Evolutionary conservation across 2,888 invertebrate genomes (phyloP), one percentile per base, ranked within the genome.

Genomic region (Phragmatobia fuliginosa): DNA sequence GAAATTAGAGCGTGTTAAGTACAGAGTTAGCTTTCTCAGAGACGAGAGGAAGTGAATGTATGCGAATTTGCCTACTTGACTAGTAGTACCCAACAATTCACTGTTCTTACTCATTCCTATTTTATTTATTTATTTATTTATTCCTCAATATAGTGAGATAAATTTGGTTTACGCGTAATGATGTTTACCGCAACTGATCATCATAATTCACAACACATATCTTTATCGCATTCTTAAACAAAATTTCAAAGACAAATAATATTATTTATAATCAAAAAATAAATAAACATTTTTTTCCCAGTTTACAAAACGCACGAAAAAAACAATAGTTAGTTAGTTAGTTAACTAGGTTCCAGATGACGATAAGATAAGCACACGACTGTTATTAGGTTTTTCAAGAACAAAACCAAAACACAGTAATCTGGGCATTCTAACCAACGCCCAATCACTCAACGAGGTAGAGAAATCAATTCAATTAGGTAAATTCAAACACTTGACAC

Each of bases 1-100:
- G 68, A 81, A 74, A 78, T 82, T 82, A 80, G 74, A 76, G 71
- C 74, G 68, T 68, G 82, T 73, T 78, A 76, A 81, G 80, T 76
- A 71, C 70, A 21, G 62, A 79, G 71, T 71, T 70, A 70, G 80
- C 66, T 79, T 72, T 74, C 77, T 69, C 59, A 52, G 49, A 72
- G 67, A 62, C 68, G 62, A 36, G 68, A 58, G 66, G 41, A 61
- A 38, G 49, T 45, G 38, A 52, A 32, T 68, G 67, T 65, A 56
- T 56, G 52, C 45, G 56, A 67, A 74, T 72, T 38, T 64, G 70
- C 61, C 45, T 67, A 52, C 63, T 31, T 72, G 67, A 52, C 63
- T 31, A 73, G 67, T 66, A 62, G 36, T 65, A 70, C 38, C 71
- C 67, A 75, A 75, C 70, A 73, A 73, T 77, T 79, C 67, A 31